Evolutionary conservation across 1,140 invertebrate genomes (phyloP).

Genomic region (Zaprionus taronus): DNA sequence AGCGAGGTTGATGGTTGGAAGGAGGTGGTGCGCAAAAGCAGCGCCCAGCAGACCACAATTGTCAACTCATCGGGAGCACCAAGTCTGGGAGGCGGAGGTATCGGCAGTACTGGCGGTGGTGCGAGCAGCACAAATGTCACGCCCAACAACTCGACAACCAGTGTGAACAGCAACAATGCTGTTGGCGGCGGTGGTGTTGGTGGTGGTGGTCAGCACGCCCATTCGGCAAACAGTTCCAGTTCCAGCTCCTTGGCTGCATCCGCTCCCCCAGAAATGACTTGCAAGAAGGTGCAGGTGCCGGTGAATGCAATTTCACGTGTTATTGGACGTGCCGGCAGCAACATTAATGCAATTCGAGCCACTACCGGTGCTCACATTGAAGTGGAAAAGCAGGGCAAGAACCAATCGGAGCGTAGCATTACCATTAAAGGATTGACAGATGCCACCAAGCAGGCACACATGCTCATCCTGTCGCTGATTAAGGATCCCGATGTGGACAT

Average conservation of each 20-base stretch:
- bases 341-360: slow-evolving; percentile 98
- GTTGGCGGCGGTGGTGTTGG: background rate
- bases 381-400: slow-evolving; percentile 98
- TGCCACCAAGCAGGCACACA: slow-evolving; percentile 94
- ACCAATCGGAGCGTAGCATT: slow-evolving; percentile 96
- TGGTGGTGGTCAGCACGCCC: slow-evolving; percentile 44
- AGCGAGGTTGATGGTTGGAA: slow-evolving; percentile 97
- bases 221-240: slow-evolving; percentile 45
- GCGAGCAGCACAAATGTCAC: slow-evolving; percentile 30
- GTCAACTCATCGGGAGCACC: background rate
- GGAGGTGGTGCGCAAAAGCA: slow-evolving; percentile 95
- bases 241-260: slow-evolving; percentile 40
- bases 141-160: slow-evolving; percentile 35
- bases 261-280: slow-evolving; percentile 69
- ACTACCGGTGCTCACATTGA: slow-evolving; percentile 98
- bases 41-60: slow-evolving; percentile 77
- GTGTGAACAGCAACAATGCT: slow-evolving; percentile 32
- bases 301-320: slow-evolving; percentile 97
- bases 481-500: slow-evolving; percentile 97
- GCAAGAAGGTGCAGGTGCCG: slow-evolving; percentile 95
- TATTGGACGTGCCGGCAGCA: slow-evolving; percentile 97
- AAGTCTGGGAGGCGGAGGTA: background rate
- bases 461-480: slow-evolving; percentile 93
- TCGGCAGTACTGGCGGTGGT: background rate
- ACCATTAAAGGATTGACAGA: slow-evolving; percentile 97